phyloP scores from a whole-genome alignment of 2,888 invertebrate species.

The Argynnis bischoffii region DNA sequence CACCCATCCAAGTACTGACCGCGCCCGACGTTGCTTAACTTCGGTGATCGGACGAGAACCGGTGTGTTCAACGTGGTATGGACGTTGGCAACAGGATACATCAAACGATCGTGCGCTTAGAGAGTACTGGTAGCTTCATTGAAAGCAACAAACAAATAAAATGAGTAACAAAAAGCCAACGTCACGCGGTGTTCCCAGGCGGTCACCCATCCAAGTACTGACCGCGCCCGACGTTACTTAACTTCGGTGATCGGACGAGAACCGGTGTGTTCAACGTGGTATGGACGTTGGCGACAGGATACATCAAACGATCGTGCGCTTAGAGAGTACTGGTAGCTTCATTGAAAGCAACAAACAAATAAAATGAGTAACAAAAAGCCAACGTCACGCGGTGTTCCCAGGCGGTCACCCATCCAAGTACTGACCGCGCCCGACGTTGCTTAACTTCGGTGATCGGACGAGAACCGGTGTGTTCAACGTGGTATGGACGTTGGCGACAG shows the following conservation, averaged over 20 bases:
- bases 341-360: no score
- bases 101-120: no score
- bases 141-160: no score
- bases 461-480: constrained; percentile 41
- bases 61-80: constrained; percentile 38
- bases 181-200: constrained; percentile 63
- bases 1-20: constrained; percentile 67
- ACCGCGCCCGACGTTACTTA: constrained; percentile 57
- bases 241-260: constrained; percentile 49
- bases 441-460: constrained; percentile 50
- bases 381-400: constrained; percentile 63
- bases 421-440: constrained; percentile 59
- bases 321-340: no score
- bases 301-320: no score
- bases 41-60: constrained; percentile 48
- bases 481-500: constrained; percentile 35
- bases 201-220: constrained; percentile 68
- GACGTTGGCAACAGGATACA: constrained; percentile 29
- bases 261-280: constrained; percentile 39
- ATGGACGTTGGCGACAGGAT: constrained; percentile 34
- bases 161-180: constrained; percentile 62
- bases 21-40: constrained; percentile 55
- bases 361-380: no score
- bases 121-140: no score
- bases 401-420: constrained; percentile 68